These are phyloP conservation scores for Agriopis leucophaearia DNA, from an alignment of 2,888 invertebrate genomes.

Conservation along the genomic window DNA sequence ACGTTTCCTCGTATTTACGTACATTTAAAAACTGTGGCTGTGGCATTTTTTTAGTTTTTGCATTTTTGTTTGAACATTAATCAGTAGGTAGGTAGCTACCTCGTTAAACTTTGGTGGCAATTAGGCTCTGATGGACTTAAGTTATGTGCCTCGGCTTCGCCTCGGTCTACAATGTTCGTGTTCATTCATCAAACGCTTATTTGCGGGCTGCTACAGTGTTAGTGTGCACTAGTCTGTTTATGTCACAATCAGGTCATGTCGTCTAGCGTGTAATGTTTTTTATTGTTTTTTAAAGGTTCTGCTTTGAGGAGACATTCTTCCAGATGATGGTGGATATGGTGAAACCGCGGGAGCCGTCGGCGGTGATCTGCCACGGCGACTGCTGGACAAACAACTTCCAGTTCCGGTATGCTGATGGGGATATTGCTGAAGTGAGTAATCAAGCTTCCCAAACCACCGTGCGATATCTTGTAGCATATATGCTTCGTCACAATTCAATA, in stretches of 20 bases:
- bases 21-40: too few species aligned
- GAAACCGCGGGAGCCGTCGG: conserved; percentile 87
- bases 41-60: too few species aligned
- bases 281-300: conserved; percentile 68
- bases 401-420: conserved; percentile 85
- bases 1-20: neutral
- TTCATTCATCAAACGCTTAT: neutral
- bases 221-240: too few species aligned
- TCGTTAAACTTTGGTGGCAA: too few species aligned
- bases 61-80: too few species aligned
- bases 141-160: too few species aligned
- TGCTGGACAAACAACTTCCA: conserved; percentile 92
- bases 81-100: too few species aligned
- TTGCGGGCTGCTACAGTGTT: neutral
- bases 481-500: too few species aligned
- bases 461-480: too few species aligned
- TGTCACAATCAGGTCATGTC: neutral
- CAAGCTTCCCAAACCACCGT: neutral
- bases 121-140: too few species aligned
- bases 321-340: conserved; percentile 89
- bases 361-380: conserved; percentile 91
- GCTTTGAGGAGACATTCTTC: conserved; percentile 88
- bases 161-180: neutral
- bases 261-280: neutral
- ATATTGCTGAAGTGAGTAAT: conserved; percentile 58